A percentile compares a stretch with the other conserved stretches of the same genome.
Evolutionary conservation across 2,797 vertebrate genomes (phyloP).

Genomic region (Cygnus olor): DNA sequence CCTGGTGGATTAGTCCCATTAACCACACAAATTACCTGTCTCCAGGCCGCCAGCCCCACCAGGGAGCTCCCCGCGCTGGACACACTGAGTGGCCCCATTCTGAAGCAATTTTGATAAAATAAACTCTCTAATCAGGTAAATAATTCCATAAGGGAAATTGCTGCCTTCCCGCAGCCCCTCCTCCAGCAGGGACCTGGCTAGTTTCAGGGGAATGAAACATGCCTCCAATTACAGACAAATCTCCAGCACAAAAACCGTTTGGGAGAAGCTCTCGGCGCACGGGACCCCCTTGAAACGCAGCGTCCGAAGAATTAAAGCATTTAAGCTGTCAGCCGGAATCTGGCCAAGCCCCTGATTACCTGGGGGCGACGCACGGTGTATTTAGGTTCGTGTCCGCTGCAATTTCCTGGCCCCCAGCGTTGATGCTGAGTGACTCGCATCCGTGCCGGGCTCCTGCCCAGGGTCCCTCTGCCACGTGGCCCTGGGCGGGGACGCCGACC

Average conservation of each 20-base stretch:
- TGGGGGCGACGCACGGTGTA: conserved; percentile 83
- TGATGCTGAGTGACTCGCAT: conserved; percentile 85
- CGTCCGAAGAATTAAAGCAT: conserved; percentile 87
- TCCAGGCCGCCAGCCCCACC: conserved; percentile 35
- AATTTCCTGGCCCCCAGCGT: conserved; percentile 90
- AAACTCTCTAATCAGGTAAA: conserved; percentile 94
- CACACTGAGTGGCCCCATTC: conserved; percentile 62
- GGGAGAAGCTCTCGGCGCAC: conserved; percentile 68
- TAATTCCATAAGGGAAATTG: conserved; percentile 83
- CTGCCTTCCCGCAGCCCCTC: conserved; percentile 86
- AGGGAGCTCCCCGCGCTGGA: conserved; percentile 53
- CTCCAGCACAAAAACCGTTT: conserved; percentile 47
- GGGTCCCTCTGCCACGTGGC: conserved; percentile 56
- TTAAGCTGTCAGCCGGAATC: conserved; percentile 92
- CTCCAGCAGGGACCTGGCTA: conserved; percentile 83
- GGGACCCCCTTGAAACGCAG: conserved; percentile 75
- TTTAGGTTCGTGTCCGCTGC: conserved; percentile 90
- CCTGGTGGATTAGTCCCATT: conserved; percentile 54
- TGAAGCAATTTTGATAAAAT: conserved; percentile 83
- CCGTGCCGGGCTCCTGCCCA: conserved; percentile 12
- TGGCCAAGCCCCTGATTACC: conserved; percentile 89
- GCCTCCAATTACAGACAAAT: conserved; percentile 78
- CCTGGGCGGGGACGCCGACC: conserved; percentile 29
- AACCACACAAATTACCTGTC: conserved; percentile 70
- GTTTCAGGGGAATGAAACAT: conserved; percentile 82